Evolutionary conservation across 2,113 vertebrate species (phyloP), one percentile per base, ranked within the genome.

Genomic region (Sinocyclocheilus anophthalmus): DNA sequence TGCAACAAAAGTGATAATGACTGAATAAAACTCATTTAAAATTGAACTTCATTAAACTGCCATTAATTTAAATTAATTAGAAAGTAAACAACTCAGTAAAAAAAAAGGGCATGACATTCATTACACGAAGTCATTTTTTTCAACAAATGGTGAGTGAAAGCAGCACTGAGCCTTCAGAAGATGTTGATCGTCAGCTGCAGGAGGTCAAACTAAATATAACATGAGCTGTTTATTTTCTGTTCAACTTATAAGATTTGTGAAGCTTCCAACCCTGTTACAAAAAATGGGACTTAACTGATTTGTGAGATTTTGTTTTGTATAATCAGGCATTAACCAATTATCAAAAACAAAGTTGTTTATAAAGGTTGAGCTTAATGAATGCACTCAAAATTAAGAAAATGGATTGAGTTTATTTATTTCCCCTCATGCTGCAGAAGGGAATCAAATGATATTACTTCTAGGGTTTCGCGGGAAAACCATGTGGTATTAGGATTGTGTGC

Each of bases 351-450:
- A 26, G 22, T 48, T 76, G 72, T 76, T 48, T 48, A 75, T 20
- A 48, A 75, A 30, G 63, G n/a, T 48, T 76, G 22, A 76, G 72
- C 22, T 48, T 45, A 11, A 45, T 73, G 70, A 73, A n/a, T 73
- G 37, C 37, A 73, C 20, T n/a, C 10, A 73, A 12, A 22, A 73
- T 73, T n/a, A 18, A 37, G 30, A 37, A 39, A 63, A 45, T 45
- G 2, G 0, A n/a, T 11, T 42, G 4, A n/a, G 37, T 42, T 73
- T 73, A n/a, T 73, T 73, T n/a, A 37, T 33, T 65, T 65, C 7
- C 57, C 24, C n/a, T 65, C 3, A 26, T 65, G 61, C 61, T 59
- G 20, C 20, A 59, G 57, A 59, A 63, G n/a, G 4, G n/a, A 24
- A 24, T 8, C 50, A 55, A 63, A 26, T 13, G 9, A 24, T 24